A percentile compares a stretch with the other conserved stretches of the same genome.
Evolutionary conservation across 2,888 invertebrate species (phyloP).

Genomic region (Eucriotettix oculatus): DNA sequence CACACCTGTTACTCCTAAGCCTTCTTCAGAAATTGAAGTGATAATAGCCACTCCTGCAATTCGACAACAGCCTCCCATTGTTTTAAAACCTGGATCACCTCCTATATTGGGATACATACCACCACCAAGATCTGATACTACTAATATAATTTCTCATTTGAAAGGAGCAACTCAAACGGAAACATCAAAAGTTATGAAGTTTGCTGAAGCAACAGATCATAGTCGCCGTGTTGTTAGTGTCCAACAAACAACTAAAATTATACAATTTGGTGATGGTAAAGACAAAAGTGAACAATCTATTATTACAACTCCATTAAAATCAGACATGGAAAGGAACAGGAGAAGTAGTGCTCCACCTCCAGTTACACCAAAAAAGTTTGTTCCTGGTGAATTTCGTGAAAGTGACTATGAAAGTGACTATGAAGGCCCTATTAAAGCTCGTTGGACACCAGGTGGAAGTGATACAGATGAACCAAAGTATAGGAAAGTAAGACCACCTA

Average conservation of each 20-base stretch:
- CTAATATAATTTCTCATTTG: constrained; percentile 36
- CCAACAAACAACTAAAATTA: constrained; percentile 50
- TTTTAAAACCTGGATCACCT: constrained; percentile 37
- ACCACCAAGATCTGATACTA: constrained; percentile 32
- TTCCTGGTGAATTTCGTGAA: constrained; percentile 45
- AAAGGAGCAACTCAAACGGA: constrained; percentile 48
- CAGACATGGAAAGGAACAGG: constrained; percentile 23
- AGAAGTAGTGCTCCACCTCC: constrained; percentile 24
- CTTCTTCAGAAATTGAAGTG: constrained; percentile 14
- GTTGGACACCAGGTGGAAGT: constrained; percentile 44
- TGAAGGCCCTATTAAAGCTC: constrained; percentile 40
- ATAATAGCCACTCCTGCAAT: constrained; percentile 23
- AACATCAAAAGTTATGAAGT: constrained; percentile 49
- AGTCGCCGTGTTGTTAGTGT: constrained; percentile 41
- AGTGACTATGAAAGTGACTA: constrained; percentile 55
- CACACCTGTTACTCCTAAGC: constrained; percentile 31
- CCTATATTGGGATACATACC: constrained; percentile 40
- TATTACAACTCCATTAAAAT: constrained; percentile 31
- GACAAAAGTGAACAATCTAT: constrained; percentile 15
- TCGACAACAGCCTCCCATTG: constrained; percentile 15
- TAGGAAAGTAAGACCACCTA: constrained; percentile 42
- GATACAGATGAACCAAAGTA: constrained; percentile 40
- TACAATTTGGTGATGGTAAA: constrained; percentile 41
- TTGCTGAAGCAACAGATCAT: constrained; percentile 50
- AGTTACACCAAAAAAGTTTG: constrained; percentile 45